Conservation (phyloP, 2,797 vertebrate species). For the Thalassophryne amazonica region DNA sequence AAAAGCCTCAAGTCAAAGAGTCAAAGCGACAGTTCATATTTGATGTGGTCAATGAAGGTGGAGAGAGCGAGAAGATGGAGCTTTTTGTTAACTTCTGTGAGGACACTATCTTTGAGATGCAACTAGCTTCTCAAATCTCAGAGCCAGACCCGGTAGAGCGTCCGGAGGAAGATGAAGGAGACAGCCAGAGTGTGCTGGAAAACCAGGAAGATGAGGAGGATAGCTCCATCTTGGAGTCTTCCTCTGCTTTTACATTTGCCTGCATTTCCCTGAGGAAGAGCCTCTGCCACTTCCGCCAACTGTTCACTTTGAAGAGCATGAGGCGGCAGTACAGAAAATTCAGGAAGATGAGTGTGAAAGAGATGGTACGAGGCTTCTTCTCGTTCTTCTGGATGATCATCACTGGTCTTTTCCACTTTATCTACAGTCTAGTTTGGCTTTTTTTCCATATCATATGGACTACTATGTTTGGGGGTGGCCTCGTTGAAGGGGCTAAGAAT, state of each 20-base stretch:
- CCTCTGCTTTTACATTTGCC: slow-evolving; percentile 89
- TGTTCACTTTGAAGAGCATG: slow-evolving; percentile 87
- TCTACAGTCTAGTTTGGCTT: slow-evolving; percentile 87
- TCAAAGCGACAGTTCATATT: slow-evolving; percentile 99
- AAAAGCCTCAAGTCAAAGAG: slow-evolving; percentile 99
- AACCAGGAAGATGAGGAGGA: slow-evolving; percentile 84
- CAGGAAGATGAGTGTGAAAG: slow-evolving; percentile 89
- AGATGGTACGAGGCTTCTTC: slow-evolving; percentile 88
- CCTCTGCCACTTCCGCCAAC: slow-evolving; percentile 79
- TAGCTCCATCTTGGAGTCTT: slow-evolving; percentile 79
- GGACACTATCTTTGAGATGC: slow-evolving; percentile 99
- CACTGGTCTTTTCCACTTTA: slow-evolving; percentile 83
- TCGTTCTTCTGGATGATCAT: slow-evolving; percentile 92
- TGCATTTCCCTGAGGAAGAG: slow-evolving; percentile 86
- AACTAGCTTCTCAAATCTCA: slow-evolving; percentile 95
- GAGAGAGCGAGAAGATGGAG: slow-evolving; percentile 99
- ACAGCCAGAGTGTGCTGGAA: slow-evolving; percentile 68
- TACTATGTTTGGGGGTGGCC: slow-evolving; percentile 93
- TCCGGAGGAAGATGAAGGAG: slow-evolving; percentile 84
- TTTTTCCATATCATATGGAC: slow-evolving; percentile 95
- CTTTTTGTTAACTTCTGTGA: slow-evolving; percentile 98
- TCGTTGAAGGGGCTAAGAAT: slow-evolving; percentile 97
- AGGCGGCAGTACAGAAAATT: slow-evolving; percentile 87
- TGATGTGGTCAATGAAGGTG: slow-evolving; percentile 97
- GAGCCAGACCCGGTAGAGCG: slow-evolving; percentile 89